A percentile compares a stretch with the other conserved stretches of the same genome.
phyloP scores from a whole-genome alignment of 2,113 vertebrate genomes.

The Nycticryphes semicollaris region DNA sequence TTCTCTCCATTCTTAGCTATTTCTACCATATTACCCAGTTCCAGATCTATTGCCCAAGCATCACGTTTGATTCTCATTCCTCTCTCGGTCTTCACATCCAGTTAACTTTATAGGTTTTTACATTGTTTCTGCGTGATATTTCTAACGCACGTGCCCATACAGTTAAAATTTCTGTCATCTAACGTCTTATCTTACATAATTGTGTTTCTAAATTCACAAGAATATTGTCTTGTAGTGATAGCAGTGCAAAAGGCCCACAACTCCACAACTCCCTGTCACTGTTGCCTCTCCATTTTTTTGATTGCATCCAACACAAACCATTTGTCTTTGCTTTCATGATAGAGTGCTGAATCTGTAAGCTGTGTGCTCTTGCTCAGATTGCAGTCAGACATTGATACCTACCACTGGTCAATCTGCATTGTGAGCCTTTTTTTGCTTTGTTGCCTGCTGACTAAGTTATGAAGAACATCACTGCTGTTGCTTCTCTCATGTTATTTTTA shows the following conservation, averaged over 20 bases:
- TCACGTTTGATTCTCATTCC: not conserved
- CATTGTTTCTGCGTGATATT: not conserved
- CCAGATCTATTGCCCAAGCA: not conserved
- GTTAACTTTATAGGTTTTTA: not conserved
- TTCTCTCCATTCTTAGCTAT: not conserved
- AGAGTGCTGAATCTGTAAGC: not conserved
- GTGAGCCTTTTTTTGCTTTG: not conserved
- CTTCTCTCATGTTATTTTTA: not conserved
- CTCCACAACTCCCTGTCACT: not conserved
- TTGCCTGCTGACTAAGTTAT: not conserved
- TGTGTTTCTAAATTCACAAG: not conserved
- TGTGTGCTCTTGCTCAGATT: not conserved
- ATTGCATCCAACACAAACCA: not conserved
- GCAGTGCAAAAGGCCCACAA: not conserved
- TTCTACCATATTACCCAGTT: not conserved
- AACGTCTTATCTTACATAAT: not conserved
- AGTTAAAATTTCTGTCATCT: not conserved
- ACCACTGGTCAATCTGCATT: not conserved
- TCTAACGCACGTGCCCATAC: accelerated
- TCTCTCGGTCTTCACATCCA: not conserved
- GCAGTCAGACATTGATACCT: not conserved
- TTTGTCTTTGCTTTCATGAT: not conserved
- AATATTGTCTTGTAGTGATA: not conserved
- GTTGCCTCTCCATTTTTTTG: not conserved
- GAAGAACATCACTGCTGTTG: not conserved